Percentiles rank a stretch among this genome's conserved stretches.
Evolutionary conservation across 2,113 vertebrate species (phyloP).

Genomic region (Lota lota): DNA sequence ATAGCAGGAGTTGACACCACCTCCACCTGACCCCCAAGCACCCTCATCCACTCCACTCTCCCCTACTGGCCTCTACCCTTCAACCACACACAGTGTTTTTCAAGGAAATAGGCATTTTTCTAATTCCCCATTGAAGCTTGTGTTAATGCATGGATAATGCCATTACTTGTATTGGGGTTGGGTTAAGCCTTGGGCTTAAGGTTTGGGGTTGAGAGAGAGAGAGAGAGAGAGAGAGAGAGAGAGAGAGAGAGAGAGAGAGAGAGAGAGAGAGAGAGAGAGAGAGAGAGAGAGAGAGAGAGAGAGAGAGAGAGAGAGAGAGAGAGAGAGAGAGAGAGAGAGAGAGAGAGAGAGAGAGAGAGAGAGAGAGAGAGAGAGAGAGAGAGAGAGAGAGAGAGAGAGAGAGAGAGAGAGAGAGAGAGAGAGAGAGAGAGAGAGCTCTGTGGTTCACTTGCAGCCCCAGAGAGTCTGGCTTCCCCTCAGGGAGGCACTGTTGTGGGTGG

Average conservation of each 20-base stretch:
- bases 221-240: not conserved
- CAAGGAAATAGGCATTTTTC: slow-evolving; percentile 45
- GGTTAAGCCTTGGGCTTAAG: slow-evolving; percentile 44
- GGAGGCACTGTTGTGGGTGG: slow-evolving; percentile 42
- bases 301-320: no score
- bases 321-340: slow-evolving; percentile 6
- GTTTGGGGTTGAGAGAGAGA: slow-evolving; percentile 22
- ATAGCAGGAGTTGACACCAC: not conserved
- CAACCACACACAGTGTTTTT: slow-evolving; percentile 30
- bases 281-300: no score
- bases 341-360: no score
- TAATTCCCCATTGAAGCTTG: slow-evolving; percentile 32
- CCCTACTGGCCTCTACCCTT: no score
- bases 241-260: no score
- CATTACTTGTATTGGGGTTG: slow-evolving; percentile 39
- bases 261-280: no score
- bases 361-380: slow-evolving; percentile 21
- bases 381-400: slow-evolving; percentile 15
- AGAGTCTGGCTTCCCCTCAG: slow-evolving; percentile 23
- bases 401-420: no score
- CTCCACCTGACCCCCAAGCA: not conserved
- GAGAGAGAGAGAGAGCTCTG: no score
- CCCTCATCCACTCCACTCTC: not conserved
- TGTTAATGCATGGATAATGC: slow-evolving; percentile 25
- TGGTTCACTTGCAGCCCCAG: slow-evolving; percentile 19